phyloP scores from a whole-genome alignment of 2,113 vertebrate species.

The Sylvilagus bachmani region DNA sequence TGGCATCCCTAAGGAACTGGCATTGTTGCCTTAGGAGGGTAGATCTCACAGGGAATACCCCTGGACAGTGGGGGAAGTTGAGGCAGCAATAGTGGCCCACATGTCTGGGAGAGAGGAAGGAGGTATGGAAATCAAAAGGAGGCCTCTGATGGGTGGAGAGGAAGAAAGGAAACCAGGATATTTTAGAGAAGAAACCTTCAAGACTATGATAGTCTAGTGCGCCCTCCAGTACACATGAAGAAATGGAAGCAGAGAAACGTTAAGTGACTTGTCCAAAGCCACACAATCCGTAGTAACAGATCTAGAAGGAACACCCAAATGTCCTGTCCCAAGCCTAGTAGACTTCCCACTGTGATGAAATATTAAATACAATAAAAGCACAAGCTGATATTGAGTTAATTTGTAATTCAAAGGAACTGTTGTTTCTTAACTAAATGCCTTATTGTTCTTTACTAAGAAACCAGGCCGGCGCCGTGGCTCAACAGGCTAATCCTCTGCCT shows the following conservation, averaged over 20 bases:
- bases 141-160: neutral
- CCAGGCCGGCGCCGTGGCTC: too few species aligned
- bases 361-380: slow-evolving; percentile 52
- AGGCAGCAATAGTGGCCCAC: neutral
- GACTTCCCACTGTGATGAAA: slow-evolving; percentile 29
- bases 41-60: neutral
- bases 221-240: neutral
- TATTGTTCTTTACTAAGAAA: slow-evolving; percentile 56
- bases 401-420: slow-evolving; percentile 60
- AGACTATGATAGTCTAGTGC: neutral
- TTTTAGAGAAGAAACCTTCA: slow-evolving; percentile 11
- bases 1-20: neutral
- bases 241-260: slow-evolving; percentile 31
- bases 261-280: slow-evolving; percentile 39
- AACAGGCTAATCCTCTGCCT: too few species aligned
- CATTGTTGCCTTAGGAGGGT: neutral
- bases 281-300: neutral
- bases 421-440: slow-evolving; percentile 65
- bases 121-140: neutral
- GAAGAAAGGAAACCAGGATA: neutral
- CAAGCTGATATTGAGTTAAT: slow-evolving; percentile 48
- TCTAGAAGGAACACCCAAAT: slow-evolving; percentile 23
- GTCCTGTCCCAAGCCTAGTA: neutral
- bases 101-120: neutral
- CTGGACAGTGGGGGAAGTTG: neutral